A percentile compares a stretch with the other conserved stretches of the same genome.
These are phyloP conservation scores for Chelonus formosanus DNA, from an alignment of 2,888 invertebrate species.

Conservation along the genomic window DNA sequence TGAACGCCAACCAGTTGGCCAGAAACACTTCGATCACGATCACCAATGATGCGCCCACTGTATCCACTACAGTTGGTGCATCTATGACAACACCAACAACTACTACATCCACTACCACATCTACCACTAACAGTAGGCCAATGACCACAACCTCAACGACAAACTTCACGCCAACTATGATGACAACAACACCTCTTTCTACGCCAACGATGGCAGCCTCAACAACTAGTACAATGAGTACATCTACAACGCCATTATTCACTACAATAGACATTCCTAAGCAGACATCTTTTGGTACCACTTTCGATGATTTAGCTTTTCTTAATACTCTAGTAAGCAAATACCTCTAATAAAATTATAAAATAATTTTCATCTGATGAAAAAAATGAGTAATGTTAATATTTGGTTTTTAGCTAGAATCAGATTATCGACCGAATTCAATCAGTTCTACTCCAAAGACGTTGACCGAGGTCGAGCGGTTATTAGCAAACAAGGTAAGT, in stretches of 20 bases:
- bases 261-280: conserved; percentile 42
- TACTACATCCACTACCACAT: conserved; percentile 35
- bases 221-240: conserved; percentile 28
- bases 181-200: conserved; percentile 39
- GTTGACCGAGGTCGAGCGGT: conserved; percentile 57
- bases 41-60: conserved; percentile 32
- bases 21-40: conserved; percentile 39
- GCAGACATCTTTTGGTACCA: conserved; percentile 57
- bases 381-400: conserved; percentile 13
- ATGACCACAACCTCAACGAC: conserved; percentile 40
- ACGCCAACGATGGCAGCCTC: conserved; percentile 30
- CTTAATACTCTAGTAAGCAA: conserved; percentile 69
- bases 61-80: conserved; percentile 38
- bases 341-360: too few species aligned
- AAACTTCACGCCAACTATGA: conserved; percentile 29
- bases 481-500: conserved; percentile 60
- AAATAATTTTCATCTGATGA: not conserved
- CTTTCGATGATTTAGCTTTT: conserved; percentile 70
- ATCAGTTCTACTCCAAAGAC: conserved; percentile 53
- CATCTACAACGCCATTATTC: conserved; percentile 21
- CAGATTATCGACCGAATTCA: conserved; percentile 34
- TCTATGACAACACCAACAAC: conserved; percentile 42
- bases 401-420: conserved; percentile 51
- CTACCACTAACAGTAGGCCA: conserved; percentile 35
- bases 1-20: conserved; percentile 33